Evolutionary conservation across 2,113 vertebrate species (phyloP), one percentile per base, ranked within the genome.

Genomic region (Ammodramus savannarum): DNA sequence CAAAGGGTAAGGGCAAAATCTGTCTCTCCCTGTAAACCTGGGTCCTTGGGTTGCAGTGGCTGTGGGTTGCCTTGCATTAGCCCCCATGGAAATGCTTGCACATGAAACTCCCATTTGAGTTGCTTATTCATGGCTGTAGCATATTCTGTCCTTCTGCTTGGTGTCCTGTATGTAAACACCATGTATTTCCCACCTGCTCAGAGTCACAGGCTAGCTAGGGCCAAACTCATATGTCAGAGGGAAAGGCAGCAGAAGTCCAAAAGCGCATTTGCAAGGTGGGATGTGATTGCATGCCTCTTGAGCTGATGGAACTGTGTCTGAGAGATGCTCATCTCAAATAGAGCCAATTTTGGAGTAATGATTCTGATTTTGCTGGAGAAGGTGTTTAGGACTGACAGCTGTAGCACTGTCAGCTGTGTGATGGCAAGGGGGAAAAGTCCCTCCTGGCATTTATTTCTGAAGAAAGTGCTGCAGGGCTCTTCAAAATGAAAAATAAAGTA

Each of bases 1-100:
- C 21, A 27, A 32, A 85, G 27, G 23, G 16, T 67, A 73, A 41
- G 20, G 22, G 6, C 1, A 13, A 46, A 62, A 46, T 13, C 38
- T 59, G 32, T 44, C 22, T 81, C 1, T 0, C 21, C 13, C n/a
- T 13, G 39, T 51, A 43, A 79, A 20, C 18, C 26, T 34, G 17
- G 10, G 22, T 69, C 8, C 43, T 74, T 0, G 0, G 34, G 8
- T 20, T 41, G n/a, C 49, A 44, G n/a, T 66, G 82, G 8, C 31
- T 46, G n/a, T 0, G 0, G 9, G 16, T 48, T 89, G 54, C 25
- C 49, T 91, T 57, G 51, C 21, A 49, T 18, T 20, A 67, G 41
- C 32, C 13, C 23, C 3, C 27, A 25, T 34, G 32, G 44, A 41
- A 74, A 26, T 18, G 7, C 12, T 48, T 7, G 11, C 19, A 22